Evolutionary conservation across 64 coral and sea anemone genomes (phyloP), one percentile per base, ranked within the genome.

Genomic region (Exaiptasia diaphana): DNA sequence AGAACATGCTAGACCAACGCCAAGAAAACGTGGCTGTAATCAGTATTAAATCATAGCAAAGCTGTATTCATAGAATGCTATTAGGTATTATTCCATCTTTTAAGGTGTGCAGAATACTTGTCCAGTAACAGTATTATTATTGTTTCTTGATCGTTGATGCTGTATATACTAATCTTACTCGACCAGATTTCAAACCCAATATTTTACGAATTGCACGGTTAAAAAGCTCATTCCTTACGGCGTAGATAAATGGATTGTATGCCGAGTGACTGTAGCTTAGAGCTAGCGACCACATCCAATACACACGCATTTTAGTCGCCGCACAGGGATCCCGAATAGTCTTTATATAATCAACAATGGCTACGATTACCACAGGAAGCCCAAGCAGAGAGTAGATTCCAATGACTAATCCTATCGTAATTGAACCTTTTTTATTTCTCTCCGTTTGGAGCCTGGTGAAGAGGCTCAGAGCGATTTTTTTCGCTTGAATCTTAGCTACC

Each of bases 171-270:
- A n/a, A n/a, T n/a, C n/a, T n/a, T n/a, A n/a, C n/a, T n/a, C 61
- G 61, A 20, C n/a, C 21, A 35, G 61, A 35, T 37, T 38, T 65
- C 30, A 65, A 20, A 13, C 61, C 61, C 10, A 65, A 35, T 20
- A 65, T 65, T 38, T 35, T 24, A 3, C 32, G 32, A 35, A 65
- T 65, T 12, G 61, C 61, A 18, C 61, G 61, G 38, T 65, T 65
- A 36, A 35, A 85, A 20, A 74, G 53, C 20, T 31, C 74, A 17
- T 40, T 61, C 22, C 90, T 50, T 20, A 85, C 77, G 12, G 90
- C 83, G 43, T 85, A 92, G 2, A 92, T 42, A 82, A 82, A 92
- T 0, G 90, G 90, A 28, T 92, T 92, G 24, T 33, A 43, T 2
- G 82, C 90, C 0, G 90, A 81, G 55, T 78, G 77, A 4, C 63